Percentiles rank a stretch among this genome's conserved stretches.
Conservation (phyloP, 2,113 vertebrate species). For the Talpa occidentalis region DNA sequence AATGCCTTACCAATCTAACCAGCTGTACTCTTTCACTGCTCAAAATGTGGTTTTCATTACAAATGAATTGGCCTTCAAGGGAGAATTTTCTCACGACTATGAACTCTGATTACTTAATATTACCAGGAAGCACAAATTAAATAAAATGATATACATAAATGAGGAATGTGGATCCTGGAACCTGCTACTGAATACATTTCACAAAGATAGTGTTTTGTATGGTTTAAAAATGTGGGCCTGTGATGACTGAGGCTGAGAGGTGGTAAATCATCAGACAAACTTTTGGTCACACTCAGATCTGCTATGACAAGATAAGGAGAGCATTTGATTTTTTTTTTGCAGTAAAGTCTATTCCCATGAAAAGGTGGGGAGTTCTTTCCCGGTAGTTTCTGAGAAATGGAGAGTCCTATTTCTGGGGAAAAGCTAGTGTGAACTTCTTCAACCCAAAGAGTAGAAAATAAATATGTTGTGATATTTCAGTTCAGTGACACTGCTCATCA, state of each 20-base stretch:
- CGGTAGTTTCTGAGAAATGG: not conserved
- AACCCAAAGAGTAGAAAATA: not conserved
- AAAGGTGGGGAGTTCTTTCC: not conserved
- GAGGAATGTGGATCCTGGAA: not conserved
- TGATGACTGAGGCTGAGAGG: not conserved
- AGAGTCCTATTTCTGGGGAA: not conserved
- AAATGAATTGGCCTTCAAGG: constrained; percentile 22
- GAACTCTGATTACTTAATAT: constrained; percentile 62
- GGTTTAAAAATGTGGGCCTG: not conserved
- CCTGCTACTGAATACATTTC: not conserved
- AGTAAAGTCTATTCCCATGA: not conserved
- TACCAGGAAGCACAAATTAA: constrained; percentile 60
- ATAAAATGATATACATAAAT: not conserved
- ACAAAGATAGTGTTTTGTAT: not conserved
- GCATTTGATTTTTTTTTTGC: constrained; percentile 1
- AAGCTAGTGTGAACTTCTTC: not conserved
- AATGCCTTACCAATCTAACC: not conserved
- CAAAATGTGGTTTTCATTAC: constrained; percentile 57
- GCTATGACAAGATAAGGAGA: constrained; percentile 4
- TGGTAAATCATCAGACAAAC: not conserved
- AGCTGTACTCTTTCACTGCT: constrained; percentile 47
- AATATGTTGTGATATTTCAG: not conserved
- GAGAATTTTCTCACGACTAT: constrained; percentile 58
- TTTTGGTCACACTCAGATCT: not conserved
- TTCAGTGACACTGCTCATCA: not conserved